These are phyloP conservation scores for Heteromormyrus szaboi DNA, from an alignment of 2,797 vertebrate species.

Conservation along the genomic window DNA sequence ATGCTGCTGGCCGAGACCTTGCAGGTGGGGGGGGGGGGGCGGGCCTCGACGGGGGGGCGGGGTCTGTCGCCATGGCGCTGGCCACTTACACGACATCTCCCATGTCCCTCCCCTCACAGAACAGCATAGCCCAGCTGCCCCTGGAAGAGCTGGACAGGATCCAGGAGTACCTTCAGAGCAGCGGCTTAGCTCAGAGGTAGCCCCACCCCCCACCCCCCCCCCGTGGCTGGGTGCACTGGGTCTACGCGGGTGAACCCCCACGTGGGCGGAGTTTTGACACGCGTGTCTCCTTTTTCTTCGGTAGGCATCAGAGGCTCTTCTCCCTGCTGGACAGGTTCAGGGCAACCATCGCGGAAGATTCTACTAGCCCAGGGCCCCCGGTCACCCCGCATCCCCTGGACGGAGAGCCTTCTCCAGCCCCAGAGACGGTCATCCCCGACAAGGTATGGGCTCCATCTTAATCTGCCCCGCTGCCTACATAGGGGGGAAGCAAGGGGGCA, in stretches of 20 bases:
- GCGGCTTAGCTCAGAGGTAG: slow-evolving; percentile 86
- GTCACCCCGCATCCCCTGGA: slow-evolving; percentile 88
- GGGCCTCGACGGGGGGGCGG: background rate
- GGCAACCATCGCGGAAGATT: slow-evolving; percentile 73
- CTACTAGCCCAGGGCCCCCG: slow-evolving; percentile 69
- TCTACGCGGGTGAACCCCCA: background rate
- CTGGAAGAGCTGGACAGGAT: slow-evolving; percentile 86
- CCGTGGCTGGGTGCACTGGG: background rate
- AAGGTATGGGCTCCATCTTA: slow-evolving; percentile 55
- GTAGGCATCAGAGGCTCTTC: slow-evolving; percentile 93
- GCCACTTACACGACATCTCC: background rate
- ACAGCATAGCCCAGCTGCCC: slow-evolving; percentile 84
- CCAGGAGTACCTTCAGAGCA: slow-evolving; percentile 88
- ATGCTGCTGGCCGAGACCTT: slow-evolving; percentile 92
- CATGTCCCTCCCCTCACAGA: slow-evolving; percentile 56
- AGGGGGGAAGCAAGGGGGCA: background rate
- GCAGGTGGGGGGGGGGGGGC: slow-evolving; percentile 52
- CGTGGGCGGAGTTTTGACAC: background rate
- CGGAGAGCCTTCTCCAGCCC: slow-evolving; percentile 71
- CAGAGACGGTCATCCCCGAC: slow-evolving; percentile 75
- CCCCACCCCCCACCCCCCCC: too few species aligned
- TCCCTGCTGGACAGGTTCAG: slow-evolving; percentile 96
- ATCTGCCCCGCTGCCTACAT: background rate
- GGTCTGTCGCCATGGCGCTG: background rate
- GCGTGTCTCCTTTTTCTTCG: slow-evolving; percentile 16